These are phyloP conservation scores for Galeopterus variegatus DNA, from an alignment of 2,113 vertebrate species.

Conservation along the genomic window DNA sequence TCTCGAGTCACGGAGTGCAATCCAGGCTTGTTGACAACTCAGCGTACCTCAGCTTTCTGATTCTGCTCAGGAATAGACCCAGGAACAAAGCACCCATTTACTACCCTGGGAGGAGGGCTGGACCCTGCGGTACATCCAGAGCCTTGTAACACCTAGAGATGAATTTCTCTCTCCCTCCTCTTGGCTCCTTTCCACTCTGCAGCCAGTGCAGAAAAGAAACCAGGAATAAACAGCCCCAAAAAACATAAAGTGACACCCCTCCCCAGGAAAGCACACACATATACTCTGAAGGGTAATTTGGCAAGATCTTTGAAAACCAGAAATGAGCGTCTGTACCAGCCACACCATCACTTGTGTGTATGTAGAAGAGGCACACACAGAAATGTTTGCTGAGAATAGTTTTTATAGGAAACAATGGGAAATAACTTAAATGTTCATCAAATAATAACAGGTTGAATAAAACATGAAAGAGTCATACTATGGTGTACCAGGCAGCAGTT, in stretches of 20 bases:
- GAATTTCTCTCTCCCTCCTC: background rate
- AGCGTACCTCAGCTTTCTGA: background rate
- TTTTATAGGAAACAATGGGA: background rate
- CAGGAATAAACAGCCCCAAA: background rate
- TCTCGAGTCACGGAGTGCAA: background rate
- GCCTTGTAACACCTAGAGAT: constrained; percentile 14
- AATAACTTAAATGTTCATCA: background rate
- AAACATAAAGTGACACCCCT: background rate
- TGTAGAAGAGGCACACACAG: fast-evolving
- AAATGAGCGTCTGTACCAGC: background rate
- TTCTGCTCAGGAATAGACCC: background rate
- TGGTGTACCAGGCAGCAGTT: background rate
- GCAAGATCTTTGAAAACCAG: background rate
- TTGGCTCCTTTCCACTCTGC: background rate
- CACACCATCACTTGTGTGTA: fast-evolving
- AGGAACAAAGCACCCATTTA: background rate
- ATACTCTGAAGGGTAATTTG: background rate
- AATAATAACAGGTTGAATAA: background rate
- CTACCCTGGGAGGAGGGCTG: fast-evolving
- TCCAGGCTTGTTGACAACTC: background rate
- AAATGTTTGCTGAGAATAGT: fast-evolving
- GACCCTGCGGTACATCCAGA: background rate
- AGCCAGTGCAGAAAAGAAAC: background rate
- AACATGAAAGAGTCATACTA: fast-evolving
- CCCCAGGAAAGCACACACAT: background rate